Percentiles rank a stretch among this genome's conserved stretches.
These are phyloP conservation scores for Opisthocomus hoazin DNA, from an alignment of 2,113 vertebrate species.

Conservation along the genomic window DNA sequence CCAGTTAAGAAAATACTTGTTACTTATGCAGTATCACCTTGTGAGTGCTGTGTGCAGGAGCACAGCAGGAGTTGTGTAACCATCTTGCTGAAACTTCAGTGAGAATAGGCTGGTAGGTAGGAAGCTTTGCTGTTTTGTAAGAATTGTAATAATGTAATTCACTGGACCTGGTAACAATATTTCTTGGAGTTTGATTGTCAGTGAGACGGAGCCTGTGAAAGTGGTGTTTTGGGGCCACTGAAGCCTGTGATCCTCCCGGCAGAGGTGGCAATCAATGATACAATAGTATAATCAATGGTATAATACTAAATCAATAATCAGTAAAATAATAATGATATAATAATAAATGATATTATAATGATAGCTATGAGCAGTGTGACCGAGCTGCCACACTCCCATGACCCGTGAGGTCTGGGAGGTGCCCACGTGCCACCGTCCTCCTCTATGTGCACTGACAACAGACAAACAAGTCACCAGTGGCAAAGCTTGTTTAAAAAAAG, in stretches of 20 bases:
- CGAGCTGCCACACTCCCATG: neutral
- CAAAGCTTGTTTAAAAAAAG: neutral
- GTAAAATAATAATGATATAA: neutral
- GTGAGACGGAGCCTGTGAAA: neutral
- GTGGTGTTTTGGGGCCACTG: neutral
- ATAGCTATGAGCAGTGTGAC: neutral
- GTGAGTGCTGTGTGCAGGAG: neutral
- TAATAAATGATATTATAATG: neutral
- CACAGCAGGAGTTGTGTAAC: neutral
- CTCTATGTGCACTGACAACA: neutral
- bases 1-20: conserved; percentile 19
- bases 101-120: neutral
- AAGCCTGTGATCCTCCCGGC: neutral
- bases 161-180: neutral
- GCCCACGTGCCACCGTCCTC: accelerated
- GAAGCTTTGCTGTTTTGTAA: neutral
- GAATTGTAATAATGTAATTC: neutral
- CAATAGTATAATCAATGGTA: neutral
- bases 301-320: neutral
- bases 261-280: neutral
- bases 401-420: neutral
- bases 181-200: neutral
- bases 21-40: neutral
- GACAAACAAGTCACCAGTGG: neutral
- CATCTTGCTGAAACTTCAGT: neutral